Evolutionary conservation across 2,797 vertebrate genomes (phyloP).

Genomic region (Chromis chromis): DNA sequence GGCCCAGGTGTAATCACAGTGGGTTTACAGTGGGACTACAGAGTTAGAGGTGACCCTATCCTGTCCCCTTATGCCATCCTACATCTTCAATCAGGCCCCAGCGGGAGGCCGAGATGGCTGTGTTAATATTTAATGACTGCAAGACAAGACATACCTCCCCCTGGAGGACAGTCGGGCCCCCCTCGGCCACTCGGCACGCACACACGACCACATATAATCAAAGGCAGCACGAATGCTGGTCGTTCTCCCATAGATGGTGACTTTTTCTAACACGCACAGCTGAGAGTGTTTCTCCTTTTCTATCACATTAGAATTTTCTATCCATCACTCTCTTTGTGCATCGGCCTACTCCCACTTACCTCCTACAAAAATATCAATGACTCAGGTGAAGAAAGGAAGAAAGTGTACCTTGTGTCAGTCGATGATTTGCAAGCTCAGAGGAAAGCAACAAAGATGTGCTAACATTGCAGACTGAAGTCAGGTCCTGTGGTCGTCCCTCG

Average conservation of each 20-base stretch:
- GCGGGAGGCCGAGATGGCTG: constrained; percentile 62
- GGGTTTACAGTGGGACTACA: constrained; percentile 61
- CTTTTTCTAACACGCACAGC: constrained; percentile 13
- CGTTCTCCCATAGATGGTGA: not conserved
- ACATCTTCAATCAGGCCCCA: constrained; percentile 71
- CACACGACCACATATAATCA: not conserved
- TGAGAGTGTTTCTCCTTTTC: not conserved
- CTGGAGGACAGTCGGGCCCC: constrained; percentile 30
- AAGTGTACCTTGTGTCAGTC: constrained; percentile 44
- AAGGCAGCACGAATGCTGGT: constrained; percentile 1
- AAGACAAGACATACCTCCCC: constrained; percentile 65
- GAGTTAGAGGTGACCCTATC: constrained; percentile 76
- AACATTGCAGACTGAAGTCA: constrained; percentile 47
- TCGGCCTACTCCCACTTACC: constrained; percentile 18
- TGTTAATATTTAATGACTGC: constrained; percentile 82
- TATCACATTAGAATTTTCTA: constrained; percentile 16
- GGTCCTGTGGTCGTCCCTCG: constrained; percentile 27
- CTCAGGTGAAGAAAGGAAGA: constrained; percentile 48
- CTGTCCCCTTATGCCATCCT: constrained; percentile 45
- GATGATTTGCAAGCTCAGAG: constrained; percentile 57
- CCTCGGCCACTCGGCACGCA: not conserved
- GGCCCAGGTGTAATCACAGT: constrained; percentile 62
- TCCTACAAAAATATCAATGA: constrained; percentile 26
- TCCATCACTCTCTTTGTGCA: not conserved
- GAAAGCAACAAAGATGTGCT: constrained; percentile 43